Conservation (phyloP, 2,797 vertebrate species). For the Sylvilagus floridanus region DNA sequence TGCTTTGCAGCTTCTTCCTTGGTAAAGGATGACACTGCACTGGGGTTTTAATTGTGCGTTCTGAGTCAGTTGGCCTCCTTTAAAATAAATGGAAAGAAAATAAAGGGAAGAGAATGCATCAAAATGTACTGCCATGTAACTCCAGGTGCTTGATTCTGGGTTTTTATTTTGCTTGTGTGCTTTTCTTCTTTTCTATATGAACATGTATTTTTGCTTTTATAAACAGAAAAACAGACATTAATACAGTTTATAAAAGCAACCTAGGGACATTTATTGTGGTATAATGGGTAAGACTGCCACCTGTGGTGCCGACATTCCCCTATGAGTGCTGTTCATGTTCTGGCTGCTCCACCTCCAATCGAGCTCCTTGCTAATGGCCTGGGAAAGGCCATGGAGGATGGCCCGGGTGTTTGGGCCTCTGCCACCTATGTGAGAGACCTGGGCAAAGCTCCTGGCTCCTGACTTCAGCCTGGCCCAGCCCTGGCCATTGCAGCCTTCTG, state of each 20-base stretch:
- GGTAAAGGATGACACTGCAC: not conserved
- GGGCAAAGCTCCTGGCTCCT: too few species aligned
- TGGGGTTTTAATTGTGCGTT: not conserved
- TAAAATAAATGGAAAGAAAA: constrained; percentile 13
- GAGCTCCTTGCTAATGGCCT: too few species aligned
- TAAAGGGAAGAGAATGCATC: not conserved
- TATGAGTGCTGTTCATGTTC: too few species aligned
- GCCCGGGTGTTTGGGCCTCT: too few species aligned
- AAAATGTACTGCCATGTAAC: not conserved
- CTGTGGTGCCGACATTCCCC: too few species aligned
- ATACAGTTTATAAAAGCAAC: not conserved
- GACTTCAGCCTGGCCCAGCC: too few species aligned
- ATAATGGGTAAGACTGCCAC: too few species aligned
- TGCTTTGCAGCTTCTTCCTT: constrained; percentile 7
- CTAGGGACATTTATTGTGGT: too few species aligned
- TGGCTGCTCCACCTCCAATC: too few species aligned
- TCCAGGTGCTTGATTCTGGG: not conserved
- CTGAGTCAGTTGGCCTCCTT: not conserved
- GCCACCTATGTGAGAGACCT: too few species aligned
- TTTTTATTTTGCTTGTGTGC: constrained; percentile 34
- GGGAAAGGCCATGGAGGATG: too few species aligned
- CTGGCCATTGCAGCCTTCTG: too few species aligned
- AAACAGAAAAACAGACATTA: constrained; percentile 32
- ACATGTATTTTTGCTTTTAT: not conserved
- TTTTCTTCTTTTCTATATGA: constrained; percentile 14